Conservation (phyloP, 2,888 invertebrate species). For the Nyleta sp. region DNA sequence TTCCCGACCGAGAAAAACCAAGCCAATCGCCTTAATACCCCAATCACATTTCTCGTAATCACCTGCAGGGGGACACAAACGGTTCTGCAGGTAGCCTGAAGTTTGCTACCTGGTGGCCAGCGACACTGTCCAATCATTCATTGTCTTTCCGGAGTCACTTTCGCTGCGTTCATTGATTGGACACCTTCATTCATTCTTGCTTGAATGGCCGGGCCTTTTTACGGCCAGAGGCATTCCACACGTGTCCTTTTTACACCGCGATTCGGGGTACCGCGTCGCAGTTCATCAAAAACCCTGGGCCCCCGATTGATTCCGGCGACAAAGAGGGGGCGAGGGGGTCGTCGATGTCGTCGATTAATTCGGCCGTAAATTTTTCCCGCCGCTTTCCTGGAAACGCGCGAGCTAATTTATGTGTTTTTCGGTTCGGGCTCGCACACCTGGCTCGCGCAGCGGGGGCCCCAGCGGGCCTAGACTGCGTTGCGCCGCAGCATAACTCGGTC, state of each 20-base stretch:
- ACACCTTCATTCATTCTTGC: slow-evolving; percentile 40
- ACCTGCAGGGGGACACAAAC: neutral
- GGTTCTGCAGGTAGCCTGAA: too few species aligned
- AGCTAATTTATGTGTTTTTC: slow-evolving; percentile 79
- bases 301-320: slow-evolving; percentile 31
- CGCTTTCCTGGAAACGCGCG: slow-evolving; percentile 76
- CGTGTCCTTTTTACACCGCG: slow-evolving; percentile 11
- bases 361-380: slow-evolving; percentile 76
- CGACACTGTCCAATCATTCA: slow-evolving; percentile 24
- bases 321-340: slow-evolving; percentile 20
- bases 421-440: slow-evolving; percentile 74
- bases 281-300: slow-evolving; percentile 36
- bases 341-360: slow-evolving; percentile 81
- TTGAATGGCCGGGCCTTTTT: slow-evolving; percentile 34
- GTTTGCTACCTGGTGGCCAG: too few species aligned
- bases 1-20: slow-evolving; percentile 39
- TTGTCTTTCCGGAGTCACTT: slow-evolving; percentile 31
- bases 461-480: slow-evolving; percentile 78
- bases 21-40: slow-evolving; percentile 15
- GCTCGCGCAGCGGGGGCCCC: slow-evolving; percentile 71
- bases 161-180: slow-evolving; percentile 46
- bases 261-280: slow-evolving; percentile 4
- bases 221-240: slow-evolving; percentile 22
- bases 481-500: slow-evolving; percentile 69
- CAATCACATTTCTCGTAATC: slow-evolving; percentile 26